These are phyloP conservation scores for Takifugu ocellatus DNA, from an alignment of 2,797 vertebrate genomes.

Conservation along the genomic window DNA sequence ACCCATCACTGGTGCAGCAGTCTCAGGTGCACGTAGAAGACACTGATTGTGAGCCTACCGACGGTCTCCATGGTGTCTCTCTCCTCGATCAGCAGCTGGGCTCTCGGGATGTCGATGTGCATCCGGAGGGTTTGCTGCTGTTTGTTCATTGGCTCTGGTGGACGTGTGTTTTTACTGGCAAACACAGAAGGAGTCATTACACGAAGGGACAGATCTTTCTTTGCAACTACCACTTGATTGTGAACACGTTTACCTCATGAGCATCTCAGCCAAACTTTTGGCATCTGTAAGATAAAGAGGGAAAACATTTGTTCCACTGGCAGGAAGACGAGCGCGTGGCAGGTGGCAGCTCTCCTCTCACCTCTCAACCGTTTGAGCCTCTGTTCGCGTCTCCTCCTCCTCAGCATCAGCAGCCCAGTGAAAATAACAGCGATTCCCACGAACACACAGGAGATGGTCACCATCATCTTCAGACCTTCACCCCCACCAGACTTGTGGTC, in stretches of 20 bases:
- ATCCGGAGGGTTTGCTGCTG: constrained; percentile 95
- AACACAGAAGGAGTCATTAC: constrained; percentile 31
- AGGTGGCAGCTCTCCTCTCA: constrained; percentile 56
- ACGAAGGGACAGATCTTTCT: neutral
- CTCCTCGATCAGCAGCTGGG: constrained; percentile 96
- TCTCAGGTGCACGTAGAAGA: neutral
- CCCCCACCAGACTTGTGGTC: constrained; percentile 82
- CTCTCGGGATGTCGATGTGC: constrained; percentile 97
- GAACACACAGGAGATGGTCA: constrained; percentile 94
- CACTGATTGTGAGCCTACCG: constrained; percentile 69
- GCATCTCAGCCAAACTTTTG: constrained; percentile 98
- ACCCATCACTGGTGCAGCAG: neutral
- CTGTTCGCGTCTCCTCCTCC: constrained; percentile 92
- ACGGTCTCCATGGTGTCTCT: constrained; percentile 98
- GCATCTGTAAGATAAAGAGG: constrained; percentile 85
- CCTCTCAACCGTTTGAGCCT: constrained; percentile 94
- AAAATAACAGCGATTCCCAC: constrained; percentile 89
- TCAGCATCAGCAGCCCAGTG: constrained; percentile 86
- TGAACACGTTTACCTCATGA: constrained; percentile 88
- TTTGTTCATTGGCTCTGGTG: constrained; percentile 93
- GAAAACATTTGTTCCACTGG: neutral
- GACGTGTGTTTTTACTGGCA: constrained; percentile 94
- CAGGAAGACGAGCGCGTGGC: neutral
- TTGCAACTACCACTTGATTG: neutral
- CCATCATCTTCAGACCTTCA: constrained; percentile 95